phyloP scores from a whole-genome alignment of 2,797 vertebrate genomes.

The Microhierax caerulescens region DNA sequence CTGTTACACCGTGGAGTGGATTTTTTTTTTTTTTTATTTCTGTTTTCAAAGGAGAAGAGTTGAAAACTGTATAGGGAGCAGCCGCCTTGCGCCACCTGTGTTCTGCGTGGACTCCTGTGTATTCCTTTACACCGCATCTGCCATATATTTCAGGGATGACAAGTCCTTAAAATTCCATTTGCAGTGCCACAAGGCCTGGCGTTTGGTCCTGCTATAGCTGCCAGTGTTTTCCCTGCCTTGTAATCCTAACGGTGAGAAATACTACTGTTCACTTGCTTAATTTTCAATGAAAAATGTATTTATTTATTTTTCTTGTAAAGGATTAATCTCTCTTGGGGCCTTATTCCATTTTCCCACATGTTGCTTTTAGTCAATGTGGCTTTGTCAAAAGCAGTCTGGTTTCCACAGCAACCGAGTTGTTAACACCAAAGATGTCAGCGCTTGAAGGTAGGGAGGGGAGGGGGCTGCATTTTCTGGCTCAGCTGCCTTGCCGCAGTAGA shows the following conservation, averaged over 20 bases:
- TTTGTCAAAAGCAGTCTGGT: slow-evolving; percentile 63
- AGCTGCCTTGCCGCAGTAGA: background rate
- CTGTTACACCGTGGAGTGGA: background rate
- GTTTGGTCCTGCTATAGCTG: background rate
- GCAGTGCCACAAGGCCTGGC: background rate
- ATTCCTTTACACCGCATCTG: background rate
- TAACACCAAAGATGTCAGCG: slow-evolving; percentile 60
- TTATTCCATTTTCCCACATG: slow-evolving; percentile 54
- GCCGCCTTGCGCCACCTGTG: background rate
- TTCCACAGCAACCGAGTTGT: slow-evolving; percentile 56
- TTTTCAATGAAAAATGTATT: background rate
- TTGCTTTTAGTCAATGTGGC: slow-evolving; percentile 67
- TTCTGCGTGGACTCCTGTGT: background rate
- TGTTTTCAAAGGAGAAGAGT: background rate
- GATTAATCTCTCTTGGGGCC: slow-evolving; percentile 35
- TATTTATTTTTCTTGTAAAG: background rate
- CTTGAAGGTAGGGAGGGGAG: slow-evolving; percentile 47
- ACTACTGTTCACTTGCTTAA: background rate
- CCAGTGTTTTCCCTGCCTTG: background rate
- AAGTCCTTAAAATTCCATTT: background rate
- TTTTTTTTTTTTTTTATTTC: background rate
- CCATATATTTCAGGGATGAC: background rate
- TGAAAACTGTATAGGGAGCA: background rate
- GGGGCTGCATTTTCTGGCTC: slow-evolving; percentile 28
- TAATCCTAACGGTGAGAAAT: background rate